Base-by-base conservation (phyloP, 1,140 invertebrate species). In the Aphis gossypii region DNA sequence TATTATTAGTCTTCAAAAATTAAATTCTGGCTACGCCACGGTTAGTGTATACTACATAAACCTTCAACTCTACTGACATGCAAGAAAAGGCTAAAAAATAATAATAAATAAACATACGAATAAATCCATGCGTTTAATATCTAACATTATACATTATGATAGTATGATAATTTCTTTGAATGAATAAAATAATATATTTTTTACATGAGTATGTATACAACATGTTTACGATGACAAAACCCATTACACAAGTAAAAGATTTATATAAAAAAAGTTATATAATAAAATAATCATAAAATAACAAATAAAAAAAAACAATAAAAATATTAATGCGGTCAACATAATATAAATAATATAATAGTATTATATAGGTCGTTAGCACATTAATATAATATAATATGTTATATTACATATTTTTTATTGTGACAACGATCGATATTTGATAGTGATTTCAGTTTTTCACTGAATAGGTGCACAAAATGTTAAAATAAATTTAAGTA, bases 91-190 rank as follows among this genome's bases (percentile, higher is more conserved):
- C 84, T 86, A 41, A 86, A 86, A 86, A 44, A 44, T 14, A 30
- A 44, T 25, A 44, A 86, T 46, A 86, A 84, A 86, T 86, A 86
- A 68, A 86, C 44, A 25, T 86, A 86, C n/a, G n/a, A n/a, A n/a
- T n/a, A 46, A 41, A 46, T n/a, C 8, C 84, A 86, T 86, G 84
- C 84, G 14, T 86, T 86, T 86, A 46, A 86, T 86, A 30, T 68
- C 60, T n/a, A 68, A 18, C n/a, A 68, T 68, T 68, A 68, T 68
- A 30, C 20, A 68, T n/a, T n/a, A 6, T 68, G 11, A 68, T 68
- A 68, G 9, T 68, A 68, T 68, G 5, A n/a, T 68, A n/a, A 68
- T 68, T 68, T 68, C 14, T n/a, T 68, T 68, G n/a, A n/a, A n/a
- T n/a, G 14, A n/a, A 68, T n/a, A 68, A n/a, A 68, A 68, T 68